Conservation (phyloP, 2,113 vertebrate genomes). For the Tetrao urogallus region DNA sequence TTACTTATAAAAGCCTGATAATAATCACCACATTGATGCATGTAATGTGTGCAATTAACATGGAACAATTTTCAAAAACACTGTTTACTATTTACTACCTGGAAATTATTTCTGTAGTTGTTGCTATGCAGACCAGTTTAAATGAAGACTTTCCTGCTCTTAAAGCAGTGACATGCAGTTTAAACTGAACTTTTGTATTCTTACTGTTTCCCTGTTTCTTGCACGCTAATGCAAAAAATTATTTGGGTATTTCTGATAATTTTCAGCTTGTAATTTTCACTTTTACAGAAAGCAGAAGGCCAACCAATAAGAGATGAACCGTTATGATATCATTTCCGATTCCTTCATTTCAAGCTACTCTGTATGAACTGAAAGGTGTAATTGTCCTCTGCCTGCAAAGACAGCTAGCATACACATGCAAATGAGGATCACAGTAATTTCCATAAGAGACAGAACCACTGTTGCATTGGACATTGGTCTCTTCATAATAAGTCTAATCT, state of each 20-base stretch:
- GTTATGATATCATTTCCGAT: constrained; percentile 12
- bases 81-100: background rate
- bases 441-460: constrained; percentile 7
- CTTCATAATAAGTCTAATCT: constrained; percentile 17
- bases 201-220: background rate
- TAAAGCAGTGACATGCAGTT: background rate
- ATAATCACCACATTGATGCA: background rate
- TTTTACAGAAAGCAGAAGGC: background rate
- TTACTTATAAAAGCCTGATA: background rate
- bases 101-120: background rate
- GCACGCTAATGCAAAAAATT: background rate
- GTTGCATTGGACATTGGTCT: background rate
- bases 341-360: constrained; percentile 17
- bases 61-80: background rate
- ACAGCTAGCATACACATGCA: constrained; percentile 44
- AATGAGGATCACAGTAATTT: constrained; percentile 46
- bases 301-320: background rate
- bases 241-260: background rate
- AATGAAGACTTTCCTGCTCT: background rate
- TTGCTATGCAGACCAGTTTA: background rate
- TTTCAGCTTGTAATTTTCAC: background rate
- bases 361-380: constrained; percentile 36
- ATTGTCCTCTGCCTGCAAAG: constrained; percentile 56
- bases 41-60: background rate
- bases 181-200: too few species aligned